Percentiles rank a stretch among this genome's conserved stretches.
phyloP scores from a whole-genome alignment of 2,113 vertebrate genomes.

The Trinectes maculatus region DNA sequence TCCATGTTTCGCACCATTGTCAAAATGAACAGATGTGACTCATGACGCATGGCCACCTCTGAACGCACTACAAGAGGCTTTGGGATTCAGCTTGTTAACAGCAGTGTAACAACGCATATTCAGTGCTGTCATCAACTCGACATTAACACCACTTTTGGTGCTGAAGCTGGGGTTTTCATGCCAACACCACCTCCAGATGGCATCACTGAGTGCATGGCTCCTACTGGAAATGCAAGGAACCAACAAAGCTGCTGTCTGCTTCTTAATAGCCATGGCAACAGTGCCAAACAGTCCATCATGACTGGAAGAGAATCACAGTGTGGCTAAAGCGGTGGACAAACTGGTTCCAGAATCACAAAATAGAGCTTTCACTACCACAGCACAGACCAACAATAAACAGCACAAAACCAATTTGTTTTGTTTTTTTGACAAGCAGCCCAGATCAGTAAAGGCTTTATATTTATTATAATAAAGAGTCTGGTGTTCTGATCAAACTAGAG shows the following conservation, averaged over 20 bases:
- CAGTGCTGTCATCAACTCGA: background rate
- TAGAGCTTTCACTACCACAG: background rate
- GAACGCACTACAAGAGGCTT: constrained; percentile 17
- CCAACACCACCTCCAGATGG: constrained; percentile 24
- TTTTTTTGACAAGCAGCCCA: background rate
- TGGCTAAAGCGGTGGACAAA: background rate
- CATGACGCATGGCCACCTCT: background rate
- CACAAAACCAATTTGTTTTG: background rate
- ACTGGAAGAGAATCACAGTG: constrained; percentile 20
- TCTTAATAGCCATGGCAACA: constrained; percentile 1
- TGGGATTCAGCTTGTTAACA: constrained; percentile 7
- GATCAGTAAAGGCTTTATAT: background rate
- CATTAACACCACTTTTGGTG: background rate
- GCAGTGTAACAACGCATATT: constrained; percentile 2
- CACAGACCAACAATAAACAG: background rate
- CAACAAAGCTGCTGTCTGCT: background rate
- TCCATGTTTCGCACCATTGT: background rate
- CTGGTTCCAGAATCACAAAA: constrained; percentile 17
- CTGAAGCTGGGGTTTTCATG: background rate
- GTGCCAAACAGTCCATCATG: constrained; percentile 21
- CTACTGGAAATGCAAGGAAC: background rate
- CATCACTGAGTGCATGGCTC: background rate
- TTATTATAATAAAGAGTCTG: background rate
- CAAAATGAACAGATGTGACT: background rate
- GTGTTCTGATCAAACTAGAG: constrained; percentile 22